Conservation (phyloP, 1,140 invertebrate genomes). For the Babylonia areolata region DNA sequence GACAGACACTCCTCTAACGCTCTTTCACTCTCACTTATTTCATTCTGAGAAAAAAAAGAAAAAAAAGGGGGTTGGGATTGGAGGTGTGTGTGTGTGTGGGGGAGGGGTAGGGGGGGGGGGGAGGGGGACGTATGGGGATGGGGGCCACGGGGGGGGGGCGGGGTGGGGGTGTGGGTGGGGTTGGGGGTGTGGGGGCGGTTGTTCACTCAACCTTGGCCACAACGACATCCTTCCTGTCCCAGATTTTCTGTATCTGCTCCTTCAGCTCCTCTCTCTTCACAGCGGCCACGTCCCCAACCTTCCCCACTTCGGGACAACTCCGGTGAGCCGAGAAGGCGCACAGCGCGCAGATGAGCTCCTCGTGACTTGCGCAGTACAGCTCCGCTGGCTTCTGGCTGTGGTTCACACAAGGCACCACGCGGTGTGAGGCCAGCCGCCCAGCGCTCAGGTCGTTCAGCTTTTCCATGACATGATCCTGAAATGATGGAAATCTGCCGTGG, state of each 20-base stretch:
- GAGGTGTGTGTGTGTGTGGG: too few relatives aligned
- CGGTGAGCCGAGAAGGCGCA: background rate
- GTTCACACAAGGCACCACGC: background rate
- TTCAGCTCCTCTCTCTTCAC: background rate
- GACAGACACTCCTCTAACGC: too few relatives aligned
- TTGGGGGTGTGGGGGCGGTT: too few relatives aligned
- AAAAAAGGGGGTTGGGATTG: too few relatives aligned
- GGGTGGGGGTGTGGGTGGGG: too few relatives aligned
- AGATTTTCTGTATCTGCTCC: background rate
- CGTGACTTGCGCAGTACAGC: background rate
- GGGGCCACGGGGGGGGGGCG: too few relatives aligned
- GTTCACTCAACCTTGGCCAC: too few relatives aligned
- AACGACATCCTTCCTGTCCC: background rate
- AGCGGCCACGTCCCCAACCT: background rate
- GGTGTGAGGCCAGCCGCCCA: background rate
- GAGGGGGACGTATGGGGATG: too few relatives aligned
- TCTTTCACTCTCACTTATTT: too few relatives aligned
- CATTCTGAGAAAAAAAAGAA: too few relatives aligned
- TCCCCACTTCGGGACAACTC: background rate
- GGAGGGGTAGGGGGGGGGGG: too few relatives aligned
- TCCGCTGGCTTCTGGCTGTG: background rate
- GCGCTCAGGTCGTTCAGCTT: background rate
- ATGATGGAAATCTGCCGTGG: background rate
- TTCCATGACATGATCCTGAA: background rate
- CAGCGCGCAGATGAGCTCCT: background rate